Evolutionary conservation across 92 coral and sea anemone species (phyloP).

Genomic region (Palythoa caribaeorum): DNA sequence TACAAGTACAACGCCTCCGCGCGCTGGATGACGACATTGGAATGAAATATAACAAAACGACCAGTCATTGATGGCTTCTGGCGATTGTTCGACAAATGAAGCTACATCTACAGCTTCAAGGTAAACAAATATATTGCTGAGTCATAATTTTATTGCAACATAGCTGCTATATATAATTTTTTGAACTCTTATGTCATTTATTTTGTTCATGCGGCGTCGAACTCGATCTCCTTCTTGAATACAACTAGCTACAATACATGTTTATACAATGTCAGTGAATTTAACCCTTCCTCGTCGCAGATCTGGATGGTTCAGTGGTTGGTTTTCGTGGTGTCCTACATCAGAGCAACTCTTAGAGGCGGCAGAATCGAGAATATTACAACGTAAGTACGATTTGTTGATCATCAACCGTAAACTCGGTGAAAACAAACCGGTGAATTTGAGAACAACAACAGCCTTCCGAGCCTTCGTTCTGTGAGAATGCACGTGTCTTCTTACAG

Average conservation of each 20-base stretch:
- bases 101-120: conserved; percentile 6
- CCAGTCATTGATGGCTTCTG: conserved; percentile 19
- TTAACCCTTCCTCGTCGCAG: conserved; percentile 19
- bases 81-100: conserved; percentile 8
- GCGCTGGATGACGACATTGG: not conserved
- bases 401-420: too few relatives aligned
- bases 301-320: conserved; percentile 60
- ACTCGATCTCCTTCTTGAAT: not conserved
- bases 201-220: not conserved
- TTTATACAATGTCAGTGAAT: not conserved
- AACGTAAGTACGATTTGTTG: conserved; percentile 72
- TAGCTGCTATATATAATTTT: not conserved
- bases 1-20: too few relatives aligned
- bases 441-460: too few relatives aligned
- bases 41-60: not conserved
- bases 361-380: conserved; percentile 86
- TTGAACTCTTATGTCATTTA: not conserved
- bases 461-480: too few relatives aligned
- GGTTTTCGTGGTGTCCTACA: conserved; percentile 96
- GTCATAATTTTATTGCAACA: conserved; percentile 9
- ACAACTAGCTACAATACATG: too few relatives aligned
- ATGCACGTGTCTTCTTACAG: too few relatives aligned
- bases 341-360: conserved; percentile 81
- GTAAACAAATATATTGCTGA: conserved; percentile 37
- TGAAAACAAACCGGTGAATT: too few relatives aligned